Evolutionary conservation across 35 echinoderm and acorn worm genomes (phyloP).

Genomic region (Anneissia japonica): DNA sequence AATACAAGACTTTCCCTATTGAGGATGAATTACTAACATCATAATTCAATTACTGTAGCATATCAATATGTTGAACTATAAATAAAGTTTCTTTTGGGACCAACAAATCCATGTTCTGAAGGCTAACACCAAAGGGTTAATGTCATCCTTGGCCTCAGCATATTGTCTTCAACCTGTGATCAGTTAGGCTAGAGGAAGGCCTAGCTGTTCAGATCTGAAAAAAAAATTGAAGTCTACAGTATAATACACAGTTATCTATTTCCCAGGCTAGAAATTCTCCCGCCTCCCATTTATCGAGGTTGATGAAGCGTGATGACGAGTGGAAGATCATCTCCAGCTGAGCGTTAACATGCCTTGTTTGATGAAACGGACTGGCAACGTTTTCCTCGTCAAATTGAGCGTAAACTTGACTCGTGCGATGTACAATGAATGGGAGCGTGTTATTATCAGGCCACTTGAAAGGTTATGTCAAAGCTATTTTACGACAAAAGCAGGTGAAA

Average conservation of each 20-base stretch:
- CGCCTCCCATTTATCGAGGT: neutral
- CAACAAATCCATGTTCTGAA: neutral
- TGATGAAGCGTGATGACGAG: neutral
- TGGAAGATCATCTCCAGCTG: neutral
- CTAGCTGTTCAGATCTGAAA: neutral
- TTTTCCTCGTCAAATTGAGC: slow-evolving; percentile 1
- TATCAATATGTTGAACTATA: neutral
- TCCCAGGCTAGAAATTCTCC: neutral
- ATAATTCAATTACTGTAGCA: neutral
- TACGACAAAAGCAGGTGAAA: neutral
- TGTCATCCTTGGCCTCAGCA: neutral
- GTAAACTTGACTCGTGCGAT: neutral
- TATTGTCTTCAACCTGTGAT: neutral
- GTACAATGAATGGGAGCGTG: neutral
- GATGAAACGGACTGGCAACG: neutral
- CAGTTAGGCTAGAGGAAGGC: neutral
- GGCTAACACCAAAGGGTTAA: neutral
- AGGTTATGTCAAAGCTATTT: neutral
- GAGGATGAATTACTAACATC: neutral
- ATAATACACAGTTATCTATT: neutral
- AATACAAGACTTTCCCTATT: neutral
- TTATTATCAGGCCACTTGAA: neutral
- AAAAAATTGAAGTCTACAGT: neutral
- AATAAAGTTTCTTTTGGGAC: neutral
- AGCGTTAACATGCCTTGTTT: neutral